Evolutionary conservation across 2,113 vertebrate genomes (phyloP).

Genomic region (Gallinago paraguaiae): DNA sequence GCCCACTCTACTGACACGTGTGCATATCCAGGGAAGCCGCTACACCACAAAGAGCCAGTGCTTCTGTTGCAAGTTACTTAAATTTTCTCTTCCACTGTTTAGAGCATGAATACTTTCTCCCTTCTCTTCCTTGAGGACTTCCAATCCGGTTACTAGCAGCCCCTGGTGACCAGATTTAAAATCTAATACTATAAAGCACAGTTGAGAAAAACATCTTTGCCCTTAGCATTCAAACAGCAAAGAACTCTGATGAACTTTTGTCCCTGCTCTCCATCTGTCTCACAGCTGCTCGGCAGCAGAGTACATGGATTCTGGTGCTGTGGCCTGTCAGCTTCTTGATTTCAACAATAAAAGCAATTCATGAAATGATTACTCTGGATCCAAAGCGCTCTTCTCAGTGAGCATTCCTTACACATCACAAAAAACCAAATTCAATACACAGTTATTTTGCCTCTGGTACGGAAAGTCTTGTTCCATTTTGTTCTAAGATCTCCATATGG

Average conservation of each 20-base stretch:
- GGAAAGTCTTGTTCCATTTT: constrained; percentile 38
- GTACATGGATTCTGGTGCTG: not conserved
- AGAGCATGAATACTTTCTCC: not conserved
- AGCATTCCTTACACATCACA: not conserved
- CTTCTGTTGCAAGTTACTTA: not conserved
- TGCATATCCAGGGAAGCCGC: not conserved
- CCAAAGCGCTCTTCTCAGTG: not conserved
- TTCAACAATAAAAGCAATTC: constrained; percentile 35
- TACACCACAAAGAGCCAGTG: not conserved
- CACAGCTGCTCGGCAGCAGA: constrained; percentile 29
- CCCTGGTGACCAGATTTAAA: not conserved
- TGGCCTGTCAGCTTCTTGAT: not conserved
- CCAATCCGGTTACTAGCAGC: not conserved
- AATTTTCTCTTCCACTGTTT: not conserved
- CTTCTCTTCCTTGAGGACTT: not conserved
- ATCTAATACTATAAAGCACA: not conserved
- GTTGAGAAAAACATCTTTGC: not conserved
- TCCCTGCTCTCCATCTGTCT: constrained; percentile 19
- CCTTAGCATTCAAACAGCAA: not conserved
- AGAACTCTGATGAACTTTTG: not conserved
- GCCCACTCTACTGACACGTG: not conserved
- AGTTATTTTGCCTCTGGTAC: not conserved
- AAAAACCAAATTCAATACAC: not conserved
- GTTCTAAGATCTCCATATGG: not conserved
- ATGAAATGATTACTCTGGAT: not conserved